Conservation (phyloP, 2,113 vertebrate species). For the Serilophus lunatus region DNA sequence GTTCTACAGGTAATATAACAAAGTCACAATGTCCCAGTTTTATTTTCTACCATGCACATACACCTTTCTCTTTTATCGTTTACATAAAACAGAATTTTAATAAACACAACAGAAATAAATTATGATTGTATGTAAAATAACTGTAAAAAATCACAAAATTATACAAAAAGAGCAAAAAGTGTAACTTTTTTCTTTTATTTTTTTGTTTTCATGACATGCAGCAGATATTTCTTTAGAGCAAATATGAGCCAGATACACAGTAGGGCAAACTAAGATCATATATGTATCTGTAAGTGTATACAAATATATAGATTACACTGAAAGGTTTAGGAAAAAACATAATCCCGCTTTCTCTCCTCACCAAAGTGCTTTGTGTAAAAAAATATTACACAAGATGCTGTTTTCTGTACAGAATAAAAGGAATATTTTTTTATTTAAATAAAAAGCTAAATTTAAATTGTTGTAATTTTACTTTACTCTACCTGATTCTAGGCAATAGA, state of each 20-base stretch:
- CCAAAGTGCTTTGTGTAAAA: conserved; percentile 78
- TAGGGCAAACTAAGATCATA: conserved; percentile 62
- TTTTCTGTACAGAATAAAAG: conserved; percentile 66
- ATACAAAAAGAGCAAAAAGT: conserved; percentile 71
- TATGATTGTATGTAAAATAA: conserved; percentile 78
- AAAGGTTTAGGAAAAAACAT: conserved; percentile 70
- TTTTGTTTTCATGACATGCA: conserved; percentile 57
- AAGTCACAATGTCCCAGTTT: conserved; percentile 69
- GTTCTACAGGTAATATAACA: not conserved
- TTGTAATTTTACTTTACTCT: conserved; percentile 22
- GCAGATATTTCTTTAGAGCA: conserved; percentile 61
- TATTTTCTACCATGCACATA: conserved; percentile 69
- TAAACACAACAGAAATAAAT: conserved; percentile 76
- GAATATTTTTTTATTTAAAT: conserved; percentile 12
- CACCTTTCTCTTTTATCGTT: conserved; percentile 70
- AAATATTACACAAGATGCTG: conserved; percentile 69
- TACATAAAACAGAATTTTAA: conserved; percentile 71
- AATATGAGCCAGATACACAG: conserved; percentile 67
- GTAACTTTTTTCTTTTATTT: conserved; percentile 65
- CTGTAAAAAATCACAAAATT: conserved; percentile 75
- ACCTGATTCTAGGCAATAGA: not conserved
- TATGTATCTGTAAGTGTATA: conserved; percentile 67
- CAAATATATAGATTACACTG: conserved; percentile 68
- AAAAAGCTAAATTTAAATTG: conserved; percentile 42
- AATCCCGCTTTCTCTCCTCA: conserved; percentile 44